Evolutionary conservation across 2,113 vertebrate species (phyloP), one percentile per base, ranked within the genome.

Genomic region (Dolichallabes microphthalmus): DNA sequence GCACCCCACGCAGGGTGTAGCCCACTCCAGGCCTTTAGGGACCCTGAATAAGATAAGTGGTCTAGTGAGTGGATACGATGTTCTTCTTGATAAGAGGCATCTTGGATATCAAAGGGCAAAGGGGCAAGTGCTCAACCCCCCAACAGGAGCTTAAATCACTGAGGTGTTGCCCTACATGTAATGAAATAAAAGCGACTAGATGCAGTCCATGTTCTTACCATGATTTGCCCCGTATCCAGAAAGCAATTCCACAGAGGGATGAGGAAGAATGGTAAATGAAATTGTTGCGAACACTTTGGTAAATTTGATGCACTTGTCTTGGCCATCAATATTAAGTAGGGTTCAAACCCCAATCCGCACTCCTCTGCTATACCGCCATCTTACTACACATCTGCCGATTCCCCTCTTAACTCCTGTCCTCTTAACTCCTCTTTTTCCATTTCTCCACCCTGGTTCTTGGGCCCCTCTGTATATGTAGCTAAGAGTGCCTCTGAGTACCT

Each of bases 121-220:
- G 45, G 45, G 7, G 7, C 45, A 45, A 7, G 6, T 8, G 45
- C 45, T 45, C 45, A 45, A 45, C 45, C 45, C 45, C 45, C 45
- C 45, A 45, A 45, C 45, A 45, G 45, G 7, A 45, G 7, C 45
- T 7, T 45, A 45, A 45, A 45, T 45, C 91, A 91, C 92, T 79
- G 94, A 93, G 94, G 94, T 93, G 94, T 95, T 94, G 90, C 93
- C 92, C 94, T 94, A 94, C 94, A 94, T 93, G 92, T 90, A 89
- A 92, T 93, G 92, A 93, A 92, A 86, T 90, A 91, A 89, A 90
- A 93, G 90, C 88, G 80, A 89, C 88, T 90, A 90, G 76, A 89
- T 88, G 89, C 76, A 75, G 85, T 53, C 82, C 53, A 73, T 58
- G 57, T 87, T 86, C 66, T 82, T 82, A 75, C 57, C 77, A 86